Evolutionary conservation across 2,888 invertebrate species (phyloP).

Genomic region (Acrobeloides nanus): DNA sequence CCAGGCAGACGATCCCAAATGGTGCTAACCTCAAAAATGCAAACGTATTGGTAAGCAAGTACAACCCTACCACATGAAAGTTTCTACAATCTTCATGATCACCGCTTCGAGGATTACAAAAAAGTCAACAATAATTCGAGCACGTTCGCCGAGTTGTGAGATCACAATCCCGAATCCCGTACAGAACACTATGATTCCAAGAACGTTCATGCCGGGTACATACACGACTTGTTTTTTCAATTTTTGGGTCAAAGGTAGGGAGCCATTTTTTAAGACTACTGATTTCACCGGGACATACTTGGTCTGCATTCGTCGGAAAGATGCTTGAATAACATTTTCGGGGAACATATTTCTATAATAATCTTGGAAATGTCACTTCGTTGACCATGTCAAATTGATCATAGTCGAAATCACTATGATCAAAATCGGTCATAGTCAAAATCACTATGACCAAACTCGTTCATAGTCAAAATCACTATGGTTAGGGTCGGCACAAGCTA

Average conservation of each 20-base stretch:
- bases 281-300: constrained; percentile 35
- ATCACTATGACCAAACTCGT: neutral
- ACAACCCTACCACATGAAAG: constrained; percentile 39
- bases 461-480: neutral
- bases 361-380: neutral
- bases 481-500: no score
- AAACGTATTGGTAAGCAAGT: neutral
- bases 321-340: constrained; percentile 81
- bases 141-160: constrained; percentile 68
- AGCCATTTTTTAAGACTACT: no score
- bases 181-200: constrained; percentile 83
- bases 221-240: constrained; percentile 35
- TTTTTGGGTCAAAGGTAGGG: constrained; percentile 8
- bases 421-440: neutral
- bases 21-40: constrained; percentile 37
- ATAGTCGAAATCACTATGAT: neutral
- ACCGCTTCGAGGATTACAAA: constrained; percentile 81
- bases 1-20: constrained; percentile 49
- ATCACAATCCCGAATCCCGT: constrained; percentile 80
- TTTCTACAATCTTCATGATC: constrained; percentile 63
- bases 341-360: constrained; percentile 75
- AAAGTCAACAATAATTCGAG: constrained; percentile 65
- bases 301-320: constrained; percentile 53
- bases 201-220: constrained; percentile 64
- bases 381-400: constrained; percentile 1